Evolutionary conservation across 2,797 vertebrate species (phyloP).

Genomic region (Mormyrops boulengeri): DNA sequence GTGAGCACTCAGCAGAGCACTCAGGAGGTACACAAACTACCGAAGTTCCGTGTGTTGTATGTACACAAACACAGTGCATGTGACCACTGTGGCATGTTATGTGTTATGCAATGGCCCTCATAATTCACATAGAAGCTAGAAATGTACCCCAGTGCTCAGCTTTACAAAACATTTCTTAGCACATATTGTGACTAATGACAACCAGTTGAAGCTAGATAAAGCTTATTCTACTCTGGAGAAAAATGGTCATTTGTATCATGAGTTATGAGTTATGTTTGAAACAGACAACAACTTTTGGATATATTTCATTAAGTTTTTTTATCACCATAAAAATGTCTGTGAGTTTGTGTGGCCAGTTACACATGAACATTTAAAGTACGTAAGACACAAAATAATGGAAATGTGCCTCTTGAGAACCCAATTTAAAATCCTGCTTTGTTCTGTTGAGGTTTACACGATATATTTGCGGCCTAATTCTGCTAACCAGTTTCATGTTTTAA

Average conservation of each 20-base stretch:
- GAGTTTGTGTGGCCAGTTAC: constrained; percentile 30
- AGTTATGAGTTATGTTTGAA: not conserved
- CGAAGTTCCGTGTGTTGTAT: not conserved
- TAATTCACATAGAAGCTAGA: not conserved
- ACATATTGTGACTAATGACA: not conserved
- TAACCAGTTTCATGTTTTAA: constrained; percentile 40
- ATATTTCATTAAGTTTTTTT: not conserved
- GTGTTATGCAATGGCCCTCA: not conserved
- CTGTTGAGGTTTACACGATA: not conserved
- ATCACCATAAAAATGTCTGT: not conserved
- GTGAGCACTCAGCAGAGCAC: not conserved
- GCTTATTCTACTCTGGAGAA: not conserved
- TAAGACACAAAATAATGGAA: constrained; percentile 19
- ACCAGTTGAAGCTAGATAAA: not conserved
- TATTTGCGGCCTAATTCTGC: constrained; percentile 40
- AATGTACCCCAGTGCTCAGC: not conserved
- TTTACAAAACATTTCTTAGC: not conserved
- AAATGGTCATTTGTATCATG: not conserved
- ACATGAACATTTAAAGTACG: constrained; percentile 27
- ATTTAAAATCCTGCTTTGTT: not conserved
- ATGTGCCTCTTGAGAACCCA: not conserved
- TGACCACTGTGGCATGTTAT: not conserved
- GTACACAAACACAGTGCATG: not conserved
- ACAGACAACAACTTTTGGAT: not conserved
- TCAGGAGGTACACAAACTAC: not conserved